Evolutionary conservation across 2,797 vertebrate genomes (phyloP).

Genomic region (Cynodonichthys magdalenae): DNA sequence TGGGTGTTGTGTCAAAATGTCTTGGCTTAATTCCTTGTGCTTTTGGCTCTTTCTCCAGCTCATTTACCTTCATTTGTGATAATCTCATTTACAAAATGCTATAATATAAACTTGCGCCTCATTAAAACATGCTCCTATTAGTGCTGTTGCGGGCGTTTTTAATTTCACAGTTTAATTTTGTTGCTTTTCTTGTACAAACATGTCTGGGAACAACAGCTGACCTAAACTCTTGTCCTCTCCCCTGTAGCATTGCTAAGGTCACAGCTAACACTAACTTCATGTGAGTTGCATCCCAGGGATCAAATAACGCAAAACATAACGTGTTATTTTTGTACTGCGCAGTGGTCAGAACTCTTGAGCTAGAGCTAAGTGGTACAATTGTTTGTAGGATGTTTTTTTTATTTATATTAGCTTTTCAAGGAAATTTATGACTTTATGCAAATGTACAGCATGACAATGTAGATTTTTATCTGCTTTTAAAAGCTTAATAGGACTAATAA

Average conservation of each 20-base stretch:
- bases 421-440: constrained; percentile 38
- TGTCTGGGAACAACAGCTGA: constrained; percentile 45
- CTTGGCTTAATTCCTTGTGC: not conserved
- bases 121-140: not conserved
- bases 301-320: constrained; percentile 71
- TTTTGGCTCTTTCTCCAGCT: constrained; percentile 1
- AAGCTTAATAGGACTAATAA: constrained; percentile 2
- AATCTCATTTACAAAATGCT: not conserved
- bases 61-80: not conserved
- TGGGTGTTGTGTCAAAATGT: constrained; percentile 1
- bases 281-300: constrained; percentile 67
- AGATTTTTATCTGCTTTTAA: constrained; percentile 10
- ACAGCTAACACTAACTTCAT: constrained; percentile 66
- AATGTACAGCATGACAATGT: constrained; percentile 5
- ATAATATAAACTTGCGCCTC: not conserved
- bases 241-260: constrained; percentile 53
- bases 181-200: not conserved
- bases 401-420: constrained; percentile 37
- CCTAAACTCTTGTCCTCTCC: constrained; percentile 41
- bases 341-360: constrained; percentile 55
- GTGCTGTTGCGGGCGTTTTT: constrained; percentile 7
- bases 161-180: constrained; percentile 7
- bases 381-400: constrained; percentile 24
- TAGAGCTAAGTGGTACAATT: constrained; percentile 38
- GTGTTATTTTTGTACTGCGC: constrained; percentile 70